These are phyloP conservation scores for Pomacea maculata DNA, from an alignment of 1,140 invertebrate genomes.

Conservation along the genomic window DNA sequence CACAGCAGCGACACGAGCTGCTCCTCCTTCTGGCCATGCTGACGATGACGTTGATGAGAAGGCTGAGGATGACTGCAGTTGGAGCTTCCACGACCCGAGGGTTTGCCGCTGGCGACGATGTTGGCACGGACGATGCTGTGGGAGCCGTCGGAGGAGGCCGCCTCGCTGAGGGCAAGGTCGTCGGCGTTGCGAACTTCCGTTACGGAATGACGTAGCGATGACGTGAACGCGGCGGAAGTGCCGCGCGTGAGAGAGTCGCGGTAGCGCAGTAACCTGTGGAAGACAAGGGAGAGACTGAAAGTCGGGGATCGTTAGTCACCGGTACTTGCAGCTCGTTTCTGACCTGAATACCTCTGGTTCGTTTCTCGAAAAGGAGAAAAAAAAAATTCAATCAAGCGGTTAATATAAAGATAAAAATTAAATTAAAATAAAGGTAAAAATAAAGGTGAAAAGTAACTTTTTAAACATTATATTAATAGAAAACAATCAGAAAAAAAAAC, in stretches of 20 bases:
- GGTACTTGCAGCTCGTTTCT: neutral
- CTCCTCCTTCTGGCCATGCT: neutral
- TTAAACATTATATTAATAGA: too few relatives aligned
- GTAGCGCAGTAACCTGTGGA: conserved; percentile 17
- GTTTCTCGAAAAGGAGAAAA: too few relatives aligned
- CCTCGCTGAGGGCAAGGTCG: conserved; percentile 19
- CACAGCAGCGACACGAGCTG: neutral
- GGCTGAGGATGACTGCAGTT: too few relatives aligned
- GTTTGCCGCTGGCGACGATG: neutral
- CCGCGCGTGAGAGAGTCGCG: conserved; percentile 14
- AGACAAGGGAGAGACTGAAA: neutral
- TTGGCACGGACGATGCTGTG: conserved; percentile 2
- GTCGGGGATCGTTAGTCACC: neutral
- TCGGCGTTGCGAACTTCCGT: conserved; percentile 24
- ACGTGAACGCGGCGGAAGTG: conserved; percentile 16
- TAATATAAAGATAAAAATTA: too few relatives aligned
- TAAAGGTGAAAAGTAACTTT: too few relatives aligned
- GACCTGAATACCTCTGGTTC: neutral
- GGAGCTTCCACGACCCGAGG: too few relatives aligned
- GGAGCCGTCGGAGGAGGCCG: conserved; percentile 10
- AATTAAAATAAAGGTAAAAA: too few relatives aligned
- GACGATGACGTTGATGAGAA: neutral
- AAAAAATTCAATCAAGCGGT: too few relatives aligned
- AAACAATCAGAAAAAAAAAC: too few relatives aligned
- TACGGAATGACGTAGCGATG: conserved; percentile 16